Evolutionary conservation across 2,888 invertebrate species (phyloP), one percentile per base, ranked within the genome.

Genomic region (Caprella mutica): DNA sequence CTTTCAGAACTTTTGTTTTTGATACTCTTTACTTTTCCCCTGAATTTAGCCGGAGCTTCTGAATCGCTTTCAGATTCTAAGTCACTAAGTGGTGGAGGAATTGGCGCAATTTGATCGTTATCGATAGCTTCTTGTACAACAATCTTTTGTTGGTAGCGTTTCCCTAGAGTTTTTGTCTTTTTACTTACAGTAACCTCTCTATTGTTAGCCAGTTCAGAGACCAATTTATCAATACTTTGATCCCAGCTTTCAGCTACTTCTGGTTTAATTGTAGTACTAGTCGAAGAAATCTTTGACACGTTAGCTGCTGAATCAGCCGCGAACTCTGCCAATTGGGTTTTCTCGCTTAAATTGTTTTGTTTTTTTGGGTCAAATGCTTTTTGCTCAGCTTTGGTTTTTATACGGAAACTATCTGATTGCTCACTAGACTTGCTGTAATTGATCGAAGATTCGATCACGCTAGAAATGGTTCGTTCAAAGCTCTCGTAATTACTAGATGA

Each of bases 21-120:
- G 48, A 63, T 63, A 38, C 59, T 59, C 14, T 59, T 57, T 38
- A 63, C 59, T 30, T 63, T 63, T 19, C 63, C 63, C 23, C 63
- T 38, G 40, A 63, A 63, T 30, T 63, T 63, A 6, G 58, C 59
- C 6, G 59, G 59, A 24, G 63, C 55, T 39, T 63, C 63, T 8
- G 61, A 55, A 53, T 63, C 63, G 38, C 63, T 59, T 26, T 63
- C 63, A n/a, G 57, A 56, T 30, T 63, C 63, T 40, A 55, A 56
- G 26, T 63, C 43, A 21, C 29, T 27, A n/a, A 44, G 57, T 14
- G 39, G 50, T 27, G 55, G 9, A 17, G 52, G 40, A 21, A 58
- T 57, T 8, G 57, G 57, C 6, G 55, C 59, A 29, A 63, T 55
- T 27, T 59, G 55, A 40, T 59, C 57, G 44, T 59, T 63, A 24